These are phyloP conservation scores for Corythornis cristatus DNA, from an alignment of 2,113 vertebrate genomes.

Conservation along the genomic window DNA sequence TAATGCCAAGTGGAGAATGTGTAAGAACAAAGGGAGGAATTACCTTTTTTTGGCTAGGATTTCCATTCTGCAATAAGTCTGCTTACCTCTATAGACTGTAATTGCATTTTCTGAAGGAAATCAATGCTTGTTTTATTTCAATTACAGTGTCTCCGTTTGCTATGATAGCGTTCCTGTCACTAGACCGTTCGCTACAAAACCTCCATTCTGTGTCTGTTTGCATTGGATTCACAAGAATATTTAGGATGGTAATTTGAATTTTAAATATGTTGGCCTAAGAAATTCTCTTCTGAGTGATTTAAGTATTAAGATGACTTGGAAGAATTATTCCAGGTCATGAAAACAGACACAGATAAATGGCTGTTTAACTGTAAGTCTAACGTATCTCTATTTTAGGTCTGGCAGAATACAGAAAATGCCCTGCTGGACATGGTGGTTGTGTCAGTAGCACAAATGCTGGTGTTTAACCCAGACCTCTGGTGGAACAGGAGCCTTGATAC, in stretches of 20 bases:
- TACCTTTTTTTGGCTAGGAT: background rate
- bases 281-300: background rate
- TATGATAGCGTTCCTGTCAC: conserved; percentile 92
- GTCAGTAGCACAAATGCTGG: conserved; percentile 77
- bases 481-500: conserved; percentile 88
- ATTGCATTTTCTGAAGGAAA: background rate
- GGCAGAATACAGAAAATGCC: conserved; percentile 93
- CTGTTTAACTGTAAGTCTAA: background rate
- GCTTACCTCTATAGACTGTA: conserved; percentile 14
- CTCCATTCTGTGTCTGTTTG: conserved; percentile 85
- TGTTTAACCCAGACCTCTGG: conserved; percentile 72
- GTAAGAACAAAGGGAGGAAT: background rate
- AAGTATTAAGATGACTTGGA: background rate
- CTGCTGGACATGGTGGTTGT: conserved; percentile 88
- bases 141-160: conserved; percentile 91
- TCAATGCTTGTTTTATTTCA: conserved; percentile 38
- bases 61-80: conserved; percentile 13
- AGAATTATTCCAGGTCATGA: conserved; percentile 4
- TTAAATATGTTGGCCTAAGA: conserved; percentile 10
- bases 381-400: conserved; percentile 79
- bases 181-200: conserved; percentile 86
- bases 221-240: conserved; percentile 93
- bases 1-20: background rate
- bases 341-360: background rate
- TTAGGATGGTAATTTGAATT: conserved; percentile 87